These are phyloP conservation scores for Dicerorhinus sumatrensis DNA, from an alignment of 2,113 vertebrate species.

Conservation along the genomic window DNA sequence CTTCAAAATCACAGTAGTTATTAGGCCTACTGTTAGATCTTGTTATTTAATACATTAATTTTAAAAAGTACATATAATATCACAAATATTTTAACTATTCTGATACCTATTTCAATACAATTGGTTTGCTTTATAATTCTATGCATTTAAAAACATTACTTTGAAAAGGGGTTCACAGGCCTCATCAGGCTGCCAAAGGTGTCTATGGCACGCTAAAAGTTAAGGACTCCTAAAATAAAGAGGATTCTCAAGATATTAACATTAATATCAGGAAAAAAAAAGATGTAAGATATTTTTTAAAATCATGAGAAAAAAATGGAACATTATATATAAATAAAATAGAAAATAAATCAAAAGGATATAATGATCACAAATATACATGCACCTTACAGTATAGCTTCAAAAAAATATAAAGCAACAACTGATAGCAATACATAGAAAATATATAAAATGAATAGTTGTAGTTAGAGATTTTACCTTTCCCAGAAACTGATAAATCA, in stretches of 20 bases:
- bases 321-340: not conserved
- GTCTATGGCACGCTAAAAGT: not conserved
- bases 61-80: not conserved
- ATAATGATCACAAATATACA: not conserved
- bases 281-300: not conserved
- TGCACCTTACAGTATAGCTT: not conserved
- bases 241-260: not conserved
- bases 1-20: constrained; percentile 33
- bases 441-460: not conserved
- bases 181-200: not conserved
- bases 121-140: not conserved
- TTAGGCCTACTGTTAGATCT: not conserved
- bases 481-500: not conserved
- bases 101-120: constrained; percentile 2
- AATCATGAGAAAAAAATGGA: not conserved
- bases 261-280: not conserved
- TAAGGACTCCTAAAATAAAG: constrained; percentile 22
- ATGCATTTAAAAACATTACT: not conserved
- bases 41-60: not conserved
- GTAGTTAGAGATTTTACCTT: not conserved
- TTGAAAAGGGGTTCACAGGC: not conserved
- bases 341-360: not conserved
- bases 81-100: constrained; percentile 35
- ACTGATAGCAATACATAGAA: not conserved
- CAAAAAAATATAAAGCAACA: constrained; percentile 29